A percentile compares a stretch with the other conserved stretches of the same genome.
Conservation (phyloP, 2,797 vertebrate species). For the Lepidocolaptes lacrymiger region DNA sequence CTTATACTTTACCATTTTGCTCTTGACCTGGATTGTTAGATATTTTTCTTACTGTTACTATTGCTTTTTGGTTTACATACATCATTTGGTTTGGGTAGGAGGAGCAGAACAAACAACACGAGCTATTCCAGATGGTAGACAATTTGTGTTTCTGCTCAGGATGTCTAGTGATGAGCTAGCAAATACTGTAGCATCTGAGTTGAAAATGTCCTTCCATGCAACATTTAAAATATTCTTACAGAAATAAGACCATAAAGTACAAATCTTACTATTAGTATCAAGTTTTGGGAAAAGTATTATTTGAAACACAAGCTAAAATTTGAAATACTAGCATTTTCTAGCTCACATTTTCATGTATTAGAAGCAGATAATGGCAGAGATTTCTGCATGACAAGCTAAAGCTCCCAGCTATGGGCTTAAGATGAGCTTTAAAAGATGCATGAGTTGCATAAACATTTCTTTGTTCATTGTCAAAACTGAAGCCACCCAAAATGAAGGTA, state of each 20-base stretch:
- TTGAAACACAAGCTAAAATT: neutral
- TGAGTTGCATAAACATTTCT: neutral
- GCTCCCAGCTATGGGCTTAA: neutral
- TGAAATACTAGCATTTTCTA: neutral
- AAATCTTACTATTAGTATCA: neutral
- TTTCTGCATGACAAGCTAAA: neutral
- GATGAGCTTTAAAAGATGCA: neutral
- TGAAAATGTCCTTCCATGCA: neutral
- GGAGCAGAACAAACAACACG: neutral
- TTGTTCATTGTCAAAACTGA: neutral
- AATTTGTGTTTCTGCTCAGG: constrained; percentile 25
- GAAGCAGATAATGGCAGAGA: neutral
- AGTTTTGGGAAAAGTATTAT: neutral
- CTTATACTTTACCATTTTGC: neutral
- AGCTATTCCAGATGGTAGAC: constrained; percentile 41
- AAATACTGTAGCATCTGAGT: neutral
- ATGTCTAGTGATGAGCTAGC: constrained; percentile 24
- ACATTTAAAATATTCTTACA: neutral
- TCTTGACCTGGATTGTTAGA: neutral
- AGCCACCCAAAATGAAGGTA: neutral
- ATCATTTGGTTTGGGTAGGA: neutral
- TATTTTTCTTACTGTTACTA: neutral
- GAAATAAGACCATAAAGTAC: neutral
- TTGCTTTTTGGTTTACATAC: neutral
- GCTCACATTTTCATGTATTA: neutral